Percentiles rank a stretch among this genome's conserved stretches.
These are phyloP conservation scores for Musca domestica DNA, from an alignment of 1,140 invertebrate genomes.

Conservation along the genomic window DNA sequence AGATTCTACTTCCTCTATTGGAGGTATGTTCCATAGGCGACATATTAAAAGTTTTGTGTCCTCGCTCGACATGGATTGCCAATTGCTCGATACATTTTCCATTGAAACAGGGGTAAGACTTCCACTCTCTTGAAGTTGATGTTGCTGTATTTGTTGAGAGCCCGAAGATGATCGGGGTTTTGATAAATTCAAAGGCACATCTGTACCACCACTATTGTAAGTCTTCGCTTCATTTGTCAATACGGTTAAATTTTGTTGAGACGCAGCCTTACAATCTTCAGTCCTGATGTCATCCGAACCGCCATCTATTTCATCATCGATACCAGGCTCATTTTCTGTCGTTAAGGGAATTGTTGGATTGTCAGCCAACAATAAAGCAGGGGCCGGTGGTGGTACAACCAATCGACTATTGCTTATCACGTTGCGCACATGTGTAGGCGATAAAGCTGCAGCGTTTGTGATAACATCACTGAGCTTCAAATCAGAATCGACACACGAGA, in stretches of 20 bases:
- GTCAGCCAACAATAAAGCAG: no score
- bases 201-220: not conserved
- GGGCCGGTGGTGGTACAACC: not conserved
- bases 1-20: no score
- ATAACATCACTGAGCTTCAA: not conserved
- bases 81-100: not conserved
- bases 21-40: constrained; percentile 8
- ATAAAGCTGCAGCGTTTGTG: not conserved
- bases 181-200: constrained; percentile 23
- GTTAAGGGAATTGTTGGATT: no score
- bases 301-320: not conserved
- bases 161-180: constrained; percentile 8
- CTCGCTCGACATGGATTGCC: not conserved
- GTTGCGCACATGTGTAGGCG: not conserved
- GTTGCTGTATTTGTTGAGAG: not conserved
- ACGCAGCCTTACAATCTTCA: no score
- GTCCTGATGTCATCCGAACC: not conserved
- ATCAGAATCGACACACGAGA: no score
- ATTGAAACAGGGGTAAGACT: not conserved
- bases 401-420: not conserved
- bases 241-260: no score
- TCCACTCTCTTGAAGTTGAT: not conserved
- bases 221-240: no score
- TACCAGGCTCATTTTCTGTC: not conserved
- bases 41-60: constrained; percentile 2